These are phyloP conservation scores for Drosophila pseudoananassae DNA, from an alignment of 1,140 invertebrate genomes.

Conservation along the genomic window DNA sequence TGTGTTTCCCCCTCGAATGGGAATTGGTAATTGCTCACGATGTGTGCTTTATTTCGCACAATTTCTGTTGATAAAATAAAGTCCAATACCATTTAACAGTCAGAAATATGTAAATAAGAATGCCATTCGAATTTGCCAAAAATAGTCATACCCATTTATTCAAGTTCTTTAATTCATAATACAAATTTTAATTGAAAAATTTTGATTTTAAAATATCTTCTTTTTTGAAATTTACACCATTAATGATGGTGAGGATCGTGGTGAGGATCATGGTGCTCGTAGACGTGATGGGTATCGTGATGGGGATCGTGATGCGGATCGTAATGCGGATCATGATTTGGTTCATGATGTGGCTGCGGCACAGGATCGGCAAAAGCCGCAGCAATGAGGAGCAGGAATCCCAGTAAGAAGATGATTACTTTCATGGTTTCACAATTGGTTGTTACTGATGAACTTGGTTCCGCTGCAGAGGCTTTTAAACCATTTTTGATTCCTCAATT, in stretches of 20 bases:
- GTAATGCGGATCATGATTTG: background rate
- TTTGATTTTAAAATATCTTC: too few species aligned
- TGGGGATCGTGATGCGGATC: background rate
- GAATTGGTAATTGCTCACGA: conserved; percentile 35
- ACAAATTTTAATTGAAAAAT: too few species aligned
- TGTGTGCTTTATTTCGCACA: conserved; percentile 45
- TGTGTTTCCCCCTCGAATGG: conserved; percentile 41
- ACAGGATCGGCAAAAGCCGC: background rate
- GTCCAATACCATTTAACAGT: background rate
- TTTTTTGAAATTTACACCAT: background rate
- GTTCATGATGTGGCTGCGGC: conserved; percentile 1
- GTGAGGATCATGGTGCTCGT: background rate
- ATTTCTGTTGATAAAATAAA: conserved; percentile 37
- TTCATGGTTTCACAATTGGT: conserved; percentile 5
- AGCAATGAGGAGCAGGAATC: conserved; percentile 2
- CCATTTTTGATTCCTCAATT: background rate
- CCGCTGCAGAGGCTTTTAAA: conserved; percentile 6
- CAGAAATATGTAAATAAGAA: too few species aligned
- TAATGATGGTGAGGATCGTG: conserved; percentile 2
- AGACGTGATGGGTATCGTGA: background rate
- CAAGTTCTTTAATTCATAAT: too few species aligned
- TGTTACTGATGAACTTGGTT: conserved; percentile 7
- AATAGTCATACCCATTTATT: too few species aligned
- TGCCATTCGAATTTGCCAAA: too few species aligned
- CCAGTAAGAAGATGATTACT: background rate